A percentile compares a stretch with the other conserved stretches of the same genome.
These are phyloP conservation scores for Scaptomyza reducta DNA, from an alignment of 2,888 invertebrate species.

Conservation along the genomic window DNA sequence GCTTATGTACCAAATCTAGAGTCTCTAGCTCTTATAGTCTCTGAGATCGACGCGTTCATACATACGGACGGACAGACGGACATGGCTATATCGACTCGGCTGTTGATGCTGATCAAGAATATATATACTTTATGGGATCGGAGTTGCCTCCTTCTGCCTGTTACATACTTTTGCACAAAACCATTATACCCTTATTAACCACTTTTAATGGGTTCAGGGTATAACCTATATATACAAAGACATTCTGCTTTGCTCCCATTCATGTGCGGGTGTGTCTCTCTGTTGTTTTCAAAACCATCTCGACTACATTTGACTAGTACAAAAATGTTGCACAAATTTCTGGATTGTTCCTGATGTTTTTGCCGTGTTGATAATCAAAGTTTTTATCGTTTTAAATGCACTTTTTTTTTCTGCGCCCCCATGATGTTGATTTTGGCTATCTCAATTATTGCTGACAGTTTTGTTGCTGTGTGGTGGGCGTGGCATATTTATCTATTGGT, in stretches of 20 bases:
- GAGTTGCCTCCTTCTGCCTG: no score
- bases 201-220: no score
- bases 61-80: no score
- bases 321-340: conserved; percentile 13
- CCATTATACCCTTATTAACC: no score
- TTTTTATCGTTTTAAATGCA: conserved; percentile 70
- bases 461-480: conserved; percentile 35
- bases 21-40: no score
- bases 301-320: conserved; percentile 16
- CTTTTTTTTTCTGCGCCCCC: conserved; percentile 7
- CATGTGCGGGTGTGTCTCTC: conserved; percentile 10
- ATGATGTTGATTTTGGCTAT: neutral
- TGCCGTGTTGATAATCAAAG: conserved; percentile 55
- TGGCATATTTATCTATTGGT: conserved; percentile 31
- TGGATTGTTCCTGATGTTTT: conserved; percentile 4
- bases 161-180: no score
- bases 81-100: no score
- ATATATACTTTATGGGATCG: no score
- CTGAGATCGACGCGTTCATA: no score
- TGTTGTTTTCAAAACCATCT: conserved; percentile 13
- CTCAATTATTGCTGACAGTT: conserved; percentile 12
- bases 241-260: conserved; percentile 13
- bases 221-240: conserved; percentile 41
- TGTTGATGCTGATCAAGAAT: no score
- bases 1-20: no score